Conservation (phyloP, 1,140 invertebrate genomes). For the Hermetia illucens region DNA sequence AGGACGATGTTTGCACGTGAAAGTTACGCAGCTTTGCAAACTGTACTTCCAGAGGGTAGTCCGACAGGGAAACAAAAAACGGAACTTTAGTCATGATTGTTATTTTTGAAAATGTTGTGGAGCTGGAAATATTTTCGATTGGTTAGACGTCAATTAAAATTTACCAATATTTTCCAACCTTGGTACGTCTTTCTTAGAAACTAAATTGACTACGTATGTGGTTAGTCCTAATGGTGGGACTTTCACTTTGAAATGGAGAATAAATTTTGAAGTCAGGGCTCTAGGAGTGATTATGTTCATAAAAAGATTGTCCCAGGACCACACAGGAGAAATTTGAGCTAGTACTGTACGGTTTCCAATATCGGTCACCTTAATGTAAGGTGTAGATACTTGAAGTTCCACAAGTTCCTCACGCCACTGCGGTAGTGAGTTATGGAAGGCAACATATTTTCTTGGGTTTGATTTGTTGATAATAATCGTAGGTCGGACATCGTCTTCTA, state of each 20-base stretch:
- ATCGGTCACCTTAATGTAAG: constrained; percentile 31
- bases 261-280: constrained; percentile 5
- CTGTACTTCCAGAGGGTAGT: constrained; percentile 25
- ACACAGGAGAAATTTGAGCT: constrained; percentile 7
- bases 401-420: constrained; percentile 31
- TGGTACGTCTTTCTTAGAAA: no score
- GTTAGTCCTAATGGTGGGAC: constrained; percentile 6
- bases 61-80: constrained; percentile 17
- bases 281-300: not conserved
- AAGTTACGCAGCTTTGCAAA: constrained; percentile 23
- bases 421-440: constrained; percentile 31
- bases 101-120: constrained; percentile 36
- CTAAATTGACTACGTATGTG: constrained; percentile 5
- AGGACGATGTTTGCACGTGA: constrained; percentile 15
- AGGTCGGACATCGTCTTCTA: not conserved
- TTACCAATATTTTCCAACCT: no score
- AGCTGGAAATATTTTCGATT: constrained; percentile 33
- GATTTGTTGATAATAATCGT: constrained; percentile 10
- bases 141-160: no score
- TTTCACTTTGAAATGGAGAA: constrained; percentile 5
- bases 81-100: constrained; percentile 33
- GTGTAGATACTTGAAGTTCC: constrained; percentile 30
- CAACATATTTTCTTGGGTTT: constrained; percentile 29
- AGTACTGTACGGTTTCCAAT: constrained; percentile 10
- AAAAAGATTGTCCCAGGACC: constrained; percentile 3